Percentiles rank a stretch among this genome's conserved stretches.
phyloP scores from a whole-genome alignment of 2,113 vertebrate genomes.

The Varanus salvator region DNA sequence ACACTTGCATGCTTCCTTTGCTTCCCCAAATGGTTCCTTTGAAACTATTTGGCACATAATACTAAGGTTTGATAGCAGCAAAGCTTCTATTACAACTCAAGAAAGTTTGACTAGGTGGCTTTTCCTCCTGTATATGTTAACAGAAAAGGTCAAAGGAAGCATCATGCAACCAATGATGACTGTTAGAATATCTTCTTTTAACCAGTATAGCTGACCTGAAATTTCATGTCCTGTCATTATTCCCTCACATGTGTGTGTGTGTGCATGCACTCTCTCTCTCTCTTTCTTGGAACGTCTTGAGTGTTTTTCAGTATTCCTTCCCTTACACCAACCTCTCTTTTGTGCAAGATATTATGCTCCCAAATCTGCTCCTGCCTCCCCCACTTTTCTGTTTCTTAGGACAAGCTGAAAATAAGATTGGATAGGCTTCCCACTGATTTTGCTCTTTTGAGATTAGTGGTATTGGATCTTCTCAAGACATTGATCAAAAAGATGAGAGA shows the following conservation, averaged over 20 bases:
- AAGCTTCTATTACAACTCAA: background rate
- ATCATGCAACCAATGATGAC: background rate
- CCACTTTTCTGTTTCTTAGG: constrained; percentile 65
- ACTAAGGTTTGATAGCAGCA: background rate
- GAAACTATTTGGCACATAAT: background rate
- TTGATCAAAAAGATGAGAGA: constrained; percentile 64
- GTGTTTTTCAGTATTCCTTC: constrained; percentile 56
- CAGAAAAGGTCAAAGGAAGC: background rate
- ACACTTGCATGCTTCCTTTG: constrained; percentile 18
- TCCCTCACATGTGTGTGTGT: too few species aligned
- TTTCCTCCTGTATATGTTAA: background rate
- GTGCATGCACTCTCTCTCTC: background rate
- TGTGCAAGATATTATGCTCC: constrained; percentile 58
- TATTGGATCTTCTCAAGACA: constrained; percentile 67
- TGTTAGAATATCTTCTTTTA: background rate
- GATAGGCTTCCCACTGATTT: constrained; percentile 65
- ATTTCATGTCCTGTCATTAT: constrained; percentile 4
- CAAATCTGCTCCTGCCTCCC: constrained; percentile 51
- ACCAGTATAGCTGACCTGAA: background rate
- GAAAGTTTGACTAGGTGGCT: background rate
- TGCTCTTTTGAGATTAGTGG: constrained; percentile 73
- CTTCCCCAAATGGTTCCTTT: background rate
- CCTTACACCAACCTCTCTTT: constrained; percentile 63
- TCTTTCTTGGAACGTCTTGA: constrained; percentile 28
- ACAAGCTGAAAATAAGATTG: constrained; percentile 68